Base-by-base conservation (phyloP, 2,888 invertebrate species). In the Colostygia pectinataria region DNA sequence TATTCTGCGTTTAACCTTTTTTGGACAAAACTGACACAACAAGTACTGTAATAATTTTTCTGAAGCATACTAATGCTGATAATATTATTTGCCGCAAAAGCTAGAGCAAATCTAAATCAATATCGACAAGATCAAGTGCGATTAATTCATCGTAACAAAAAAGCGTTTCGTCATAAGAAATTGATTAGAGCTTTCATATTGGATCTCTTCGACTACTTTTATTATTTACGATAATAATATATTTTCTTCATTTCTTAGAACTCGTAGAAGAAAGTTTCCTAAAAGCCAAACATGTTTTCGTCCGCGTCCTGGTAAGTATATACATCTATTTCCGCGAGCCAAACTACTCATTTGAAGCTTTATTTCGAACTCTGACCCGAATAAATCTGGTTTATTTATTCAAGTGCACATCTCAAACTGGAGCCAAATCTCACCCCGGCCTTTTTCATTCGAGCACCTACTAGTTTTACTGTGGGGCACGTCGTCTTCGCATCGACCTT, bases 401-500 rank as follows among this genome's bases (percentile, higher is more conserved):
- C 62, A 62, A 62, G 63, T 61, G 55, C 59, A 57, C 56, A 66
- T 58, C 53, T 57, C 57, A 57, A 50, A 31, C 18, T 41, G 28
- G 61, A 60, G 59, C 58, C 55, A 53, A 59, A 60, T 52, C 50
- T 55, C 46, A 58, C 46, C 46, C 53, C 50, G 47, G 52, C 53
- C 40, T 59, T 61, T 57, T 39, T 61, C 58, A 51, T 59, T 53
- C 49, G 51, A 57, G 57, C 61, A 56, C 31, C 42, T 41, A 39
- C 57, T 68, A 71, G 63, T 67, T 73, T 73, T 71, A 72, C 58
- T 65, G 61, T 60, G 59, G 64, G 61, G 57, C 67, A 66, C 71
- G 65, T 70, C 65, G 66, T 68, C 65, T 68, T 58, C 70, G 60
- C 50, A 49, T 57, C 66, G 74, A 71, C 73, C 73, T 74, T 66